Evolutionary conservation across 2,797 vertebrate species (phyloP).

Genomic region (Craterocephalus amniculus): DNA sequence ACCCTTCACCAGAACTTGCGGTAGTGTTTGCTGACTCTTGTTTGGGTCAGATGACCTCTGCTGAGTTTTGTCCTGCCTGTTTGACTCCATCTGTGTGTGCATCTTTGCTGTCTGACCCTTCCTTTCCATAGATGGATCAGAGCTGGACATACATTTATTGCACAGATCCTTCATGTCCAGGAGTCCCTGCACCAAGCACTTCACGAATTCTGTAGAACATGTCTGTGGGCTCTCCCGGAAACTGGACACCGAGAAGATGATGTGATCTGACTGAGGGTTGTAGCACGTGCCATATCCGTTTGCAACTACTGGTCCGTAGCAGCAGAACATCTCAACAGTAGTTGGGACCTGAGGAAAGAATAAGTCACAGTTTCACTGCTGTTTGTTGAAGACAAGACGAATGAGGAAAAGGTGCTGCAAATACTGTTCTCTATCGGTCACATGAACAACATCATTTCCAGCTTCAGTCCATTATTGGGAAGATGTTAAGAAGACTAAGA

Average conservation of each 20-base stretch:
- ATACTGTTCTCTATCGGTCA: neutral
- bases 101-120: conserved; percentile 43
- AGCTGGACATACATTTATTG: conserved; percentile 55
- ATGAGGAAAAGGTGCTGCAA: neutral
- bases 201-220: conserved; percentile 84
- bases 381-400: neutral
- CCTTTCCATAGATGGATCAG: conserved; percentile 10
- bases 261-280: conserved; percentile 90
- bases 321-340: conserved; percentile 94
- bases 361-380: conserved; percentile 7
- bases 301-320: conserved; percentile 94
- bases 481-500: too few species aligned
- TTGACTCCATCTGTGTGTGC: conserved; percentile 55
- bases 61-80: conserved; percentile 49
- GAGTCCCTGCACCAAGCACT: conserved; percentile 86
- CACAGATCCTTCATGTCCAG: conserved; percentile 88
- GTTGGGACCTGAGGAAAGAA: conserved; percentile 89
- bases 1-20: conserved; percentile 53
- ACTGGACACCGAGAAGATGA: conserved; percentile 94
- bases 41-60: conserved; percentile 26
- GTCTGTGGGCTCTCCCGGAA: conserved; percentile 89
- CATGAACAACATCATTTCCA: too few species aligned
- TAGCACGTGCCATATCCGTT: conserved; percentile 94
- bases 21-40: conserved; percentile 37
- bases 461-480: too few species aligned